These are phyloP conservation scores for Platynereis dumerilii DNA, from an alignment of 2,888 invertebrate species.

Conservation along the genomic window DNA sequence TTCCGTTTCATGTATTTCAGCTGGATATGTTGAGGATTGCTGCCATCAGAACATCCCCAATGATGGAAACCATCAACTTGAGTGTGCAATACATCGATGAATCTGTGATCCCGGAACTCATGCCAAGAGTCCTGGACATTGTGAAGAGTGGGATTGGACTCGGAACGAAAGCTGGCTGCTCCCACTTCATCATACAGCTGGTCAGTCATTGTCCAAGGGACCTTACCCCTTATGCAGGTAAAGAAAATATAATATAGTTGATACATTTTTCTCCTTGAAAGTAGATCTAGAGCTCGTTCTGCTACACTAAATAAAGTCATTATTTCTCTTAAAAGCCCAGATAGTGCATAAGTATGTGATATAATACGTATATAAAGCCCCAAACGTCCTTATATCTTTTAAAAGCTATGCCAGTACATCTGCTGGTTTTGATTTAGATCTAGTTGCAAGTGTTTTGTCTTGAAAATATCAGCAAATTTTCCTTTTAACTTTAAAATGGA, in stretches of 20 bases:
- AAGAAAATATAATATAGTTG: conserved; percentile 12
- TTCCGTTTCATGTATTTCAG: conserved; percentile 39
- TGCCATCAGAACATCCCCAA: conserved; percentile 83
- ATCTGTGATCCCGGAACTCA: conserved; percentile 77
- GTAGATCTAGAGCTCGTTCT: too few relatives aligned
- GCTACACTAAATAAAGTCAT: too few relatives aligned
- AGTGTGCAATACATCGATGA: conserved; percentile 78
- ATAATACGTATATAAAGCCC: too few relatives aligned
- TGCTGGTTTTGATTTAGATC: too few relatives aligned
- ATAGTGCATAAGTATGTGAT: too few relatives aligned
- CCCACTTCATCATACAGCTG: conserved; percentile 62
- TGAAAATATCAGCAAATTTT: too few relatives aligned
- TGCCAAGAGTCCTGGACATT: conserved; percentile 77
- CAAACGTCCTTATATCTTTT: too few relatives aligned
- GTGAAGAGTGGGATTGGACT: conserved; percentile 81
- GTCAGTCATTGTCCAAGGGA: conserved; percentile 64
- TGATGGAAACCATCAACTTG: conserved; percentile 83
- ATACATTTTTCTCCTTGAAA: too few relatives aligned
- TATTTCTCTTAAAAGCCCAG: too few relatives aligned
- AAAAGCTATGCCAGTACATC: too few relatives aligned
- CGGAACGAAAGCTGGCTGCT: conserved; percentile 73
- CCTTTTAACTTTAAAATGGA: neutral
- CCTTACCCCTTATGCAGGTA: conserved; percentile 69
- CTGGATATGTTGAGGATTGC: conserved; percentile 79
- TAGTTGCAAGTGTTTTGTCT: too few relatives aligned